Base-by-base conservation (phyloP, 2,888 invertebrate species). In the Steinernema scapterisci region DNA sequence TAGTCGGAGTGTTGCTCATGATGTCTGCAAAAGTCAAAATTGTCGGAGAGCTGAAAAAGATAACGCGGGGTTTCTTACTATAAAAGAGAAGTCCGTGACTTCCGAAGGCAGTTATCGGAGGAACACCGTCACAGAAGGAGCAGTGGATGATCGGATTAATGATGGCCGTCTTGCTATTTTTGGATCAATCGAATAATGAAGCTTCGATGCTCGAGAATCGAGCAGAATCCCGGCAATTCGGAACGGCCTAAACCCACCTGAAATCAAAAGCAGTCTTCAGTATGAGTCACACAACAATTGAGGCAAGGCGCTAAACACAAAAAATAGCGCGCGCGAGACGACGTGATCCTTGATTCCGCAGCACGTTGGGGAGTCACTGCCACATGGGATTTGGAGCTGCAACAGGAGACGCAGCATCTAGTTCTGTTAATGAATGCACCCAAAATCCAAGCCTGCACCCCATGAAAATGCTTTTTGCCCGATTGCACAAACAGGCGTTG, bases 121-220 rank as follows among this genome's bases (percentile, higher is more conserved):
- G 31, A 31, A 16, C 27, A 31, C 63, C 63, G 5, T 31, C 11
- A 63, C 9, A 63, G 19, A 31, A 63, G 2, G 63, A 25, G 54
- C 54, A 54, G 23, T 54, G 3, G 63, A 63, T 63, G 63, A 63
- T 27, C 19, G 63, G 63, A 27, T 31, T 63, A 63, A 63, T 63
- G 31, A n/a, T 63, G 21, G 63, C 63, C 9, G 63, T 52, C 6
- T 21, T 52, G 21, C 21, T 52, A 23, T 52, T 31, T 3, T 25
- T 63, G 27, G 31, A 31, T 54, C 54, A 19, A 54, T 25, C 48
- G 48, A n/a, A 16, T 54, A 5, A 7, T 16, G 48, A 48, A 48
- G 6, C 21, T 3, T 54, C 21, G 51, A n/a, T n/a, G 38, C 21
- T 25, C 54, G 21, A n/a, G n/a, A 23, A 54, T 19, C 54, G 54